These are phyloP conservation scores for Himalopsyche anomala DNA, from an alignment of 2,888 invertebrate genomes.

Conservation along the genomic window DNA sequence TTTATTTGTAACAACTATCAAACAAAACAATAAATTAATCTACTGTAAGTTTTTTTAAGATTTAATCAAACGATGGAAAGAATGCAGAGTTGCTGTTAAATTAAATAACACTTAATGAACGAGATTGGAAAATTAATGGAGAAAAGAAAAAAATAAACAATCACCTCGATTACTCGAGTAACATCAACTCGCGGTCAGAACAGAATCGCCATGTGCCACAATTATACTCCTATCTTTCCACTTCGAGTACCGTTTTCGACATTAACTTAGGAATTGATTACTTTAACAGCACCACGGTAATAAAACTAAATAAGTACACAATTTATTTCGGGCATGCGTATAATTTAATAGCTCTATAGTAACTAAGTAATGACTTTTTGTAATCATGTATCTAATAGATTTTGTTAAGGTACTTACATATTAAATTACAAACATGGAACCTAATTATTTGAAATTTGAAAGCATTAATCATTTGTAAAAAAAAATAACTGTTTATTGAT, in stretches of 20 bases:
- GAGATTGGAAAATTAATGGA: not conserved
- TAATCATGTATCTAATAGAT: not conserved
- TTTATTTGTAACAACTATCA: too few species aligned
- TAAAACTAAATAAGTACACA: not conserved
- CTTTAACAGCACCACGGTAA: not conserved
- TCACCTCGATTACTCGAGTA: not conserved
- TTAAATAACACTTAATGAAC: not conserved
- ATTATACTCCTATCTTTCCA: not conserved
- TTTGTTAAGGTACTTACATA: too few species aligned
- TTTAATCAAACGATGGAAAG: too few species aligned
- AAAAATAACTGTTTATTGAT: too few species aligned
- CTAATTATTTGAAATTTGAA: not conserved
- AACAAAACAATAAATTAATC: too few species aligned
- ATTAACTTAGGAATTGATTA: not conserved
- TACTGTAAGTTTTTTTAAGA: too few species aligned
- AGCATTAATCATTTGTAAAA: not conserved
- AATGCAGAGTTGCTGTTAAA: not conserved
- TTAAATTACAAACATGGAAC: not conserved
- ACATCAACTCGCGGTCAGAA: constrained; percentile 32
- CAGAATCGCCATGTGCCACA: constrained; percentile 4
- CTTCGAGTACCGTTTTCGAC: constrained; percentile 7
- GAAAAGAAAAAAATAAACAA: not conserved
- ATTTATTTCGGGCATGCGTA: not conserved
- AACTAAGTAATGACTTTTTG: not conserved
- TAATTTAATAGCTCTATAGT: not conserved